Base-by-base conservation (phyloP, 1,140 invertebrate species). In the Drosophila takahashii region DNA sequence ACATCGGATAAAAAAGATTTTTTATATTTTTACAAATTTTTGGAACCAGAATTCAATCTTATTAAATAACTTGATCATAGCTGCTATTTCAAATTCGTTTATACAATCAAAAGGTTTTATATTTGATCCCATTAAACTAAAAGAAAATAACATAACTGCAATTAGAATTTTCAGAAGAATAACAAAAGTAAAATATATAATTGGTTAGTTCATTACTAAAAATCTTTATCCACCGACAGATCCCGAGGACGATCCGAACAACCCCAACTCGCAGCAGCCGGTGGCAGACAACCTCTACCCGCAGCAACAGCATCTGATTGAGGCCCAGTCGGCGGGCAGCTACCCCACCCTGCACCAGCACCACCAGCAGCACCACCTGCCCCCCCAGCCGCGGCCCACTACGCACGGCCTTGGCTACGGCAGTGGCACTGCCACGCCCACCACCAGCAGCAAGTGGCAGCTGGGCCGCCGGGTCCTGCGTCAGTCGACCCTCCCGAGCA, bases 201-300 rank as follows among this genome's bases (percentile, higher is more conserved):
- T 37, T 37, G 4, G 36, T n/a, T 11, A 8, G 7, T 32, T 5
- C 10, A n/a, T 4, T 37, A 3, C 13, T n/a, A 18, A 11, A 26
- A n/a, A 0, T 9, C 4, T 11, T 45, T 13, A 54, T 10, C 1
- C 0, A 1, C 34, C 29, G 0, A 16, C 56, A 92, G 91, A 92
- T 77, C 91, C 91, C 75, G 90, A 92, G 74, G 91, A 92, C 77
- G 91, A 92, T 54, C 90, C 91, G 4, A 91, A 92, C 13, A 92
- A 92, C 83, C 84, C 84, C 18, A 92, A 89, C 44, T 51, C 78
- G 11, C 87, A 91, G 71, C 86, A 87, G 36, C 61, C 81, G 15
- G 77, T 90, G 42, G 85, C 57, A 13, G 81, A 92, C 45, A 92
- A 92, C 57, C 61, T 92, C 10, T 91, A 91, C 84, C 90, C 87